Evolutionary conservation across 1,140 invertebrate species (phyloP).

Genomic region (Zaprionus africanus): DNA sequence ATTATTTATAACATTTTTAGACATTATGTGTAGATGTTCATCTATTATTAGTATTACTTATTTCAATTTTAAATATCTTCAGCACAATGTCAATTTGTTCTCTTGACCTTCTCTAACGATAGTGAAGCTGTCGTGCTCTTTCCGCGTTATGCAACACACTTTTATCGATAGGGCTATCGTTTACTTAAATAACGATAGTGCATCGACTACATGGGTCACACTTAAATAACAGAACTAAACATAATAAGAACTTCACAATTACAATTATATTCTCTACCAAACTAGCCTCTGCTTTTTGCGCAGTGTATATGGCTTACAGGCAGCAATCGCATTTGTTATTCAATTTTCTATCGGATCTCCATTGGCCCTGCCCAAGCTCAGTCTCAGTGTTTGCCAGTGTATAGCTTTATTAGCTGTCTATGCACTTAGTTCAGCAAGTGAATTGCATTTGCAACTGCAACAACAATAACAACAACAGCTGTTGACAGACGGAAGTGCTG

Average conservation of each 20-base stretch:
- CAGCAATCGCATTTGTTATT: constrained; percentile 26
- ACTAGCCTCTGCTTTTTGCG: not conserved
- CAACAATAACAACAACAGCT: constrained; percentile 25
- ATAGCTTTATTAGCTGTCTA: constrained; percentile 23
- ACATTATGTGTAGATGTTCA: too few relatives aligned
- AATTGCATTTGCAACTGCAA: constrained; percentile 25
- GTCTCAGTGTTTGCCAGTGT: not conserved
- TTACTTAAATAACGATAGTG: too few relatives aligned
- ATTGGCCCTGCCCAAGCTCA: not conserved
- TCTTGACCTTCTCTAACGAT: too few relatives aligned
- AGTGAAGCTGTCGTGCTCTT: too few relatives aligned
- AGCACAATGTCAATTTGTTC: too few relatives aligned
- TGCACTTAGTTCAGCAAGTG: constrained; percentile 28
- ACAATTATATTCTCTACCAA: not conserved
- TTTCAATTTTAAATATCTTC: too few relatives aligned
- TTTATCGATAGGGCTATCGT: too few relatives aligned
- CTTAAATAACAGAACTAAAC: too few relatives aligned
- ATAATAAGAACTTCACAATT: not conserved
- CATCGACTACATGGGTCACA: too few relatives aligned
- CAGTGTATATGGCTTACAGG: not conserved
- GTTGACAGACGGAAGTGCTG: constrained; percentile 61
- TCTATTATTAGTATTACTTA: too few relatives aligned
- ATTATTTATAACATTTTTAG: too few relatives aligned
- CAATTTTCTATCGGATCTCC: constrained; percentile 14
- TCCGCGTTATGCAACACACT: too few relatives aligned